A percentile compares a stretch with the other conserved stretches of the same genome.
Evolutionary conservation across 2,797 vertebrate species (phyloP).

Genomic region (Hafferia zeledoni): DNA sequence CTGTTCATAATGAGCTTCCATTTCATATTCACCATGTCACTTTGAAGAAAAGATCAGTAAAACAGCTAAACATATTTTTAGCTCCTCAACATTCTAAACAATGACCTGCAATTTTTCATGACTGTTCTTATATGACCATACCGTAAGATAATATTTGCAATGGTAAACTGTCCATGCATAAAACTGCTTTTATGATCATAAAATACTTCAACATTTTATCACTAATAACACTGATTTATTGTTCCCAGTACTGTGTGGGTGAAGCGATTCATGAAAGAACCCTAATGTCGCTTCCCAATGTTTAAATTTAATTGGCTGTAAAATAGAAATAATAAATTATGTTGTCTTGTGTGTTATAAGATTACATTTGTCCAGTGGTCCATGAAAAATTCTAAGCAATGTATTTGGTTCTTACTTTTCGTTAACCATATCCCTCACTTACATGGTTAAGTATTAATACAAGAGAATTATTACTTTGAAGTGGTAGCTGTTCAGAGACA

Average conservation of each 20-base stretch:
- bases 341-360: not conserved
- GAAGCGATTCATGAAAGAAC: not conserved
- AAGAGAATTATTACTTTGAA: not conserved
- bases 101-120: not conserved
- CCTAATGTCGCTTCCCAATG: not conserved
- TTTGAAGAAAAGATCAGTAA: not conserved
- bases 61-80: not conserved
- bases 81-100: not conserved
- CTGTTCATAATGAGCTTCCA: not conserved
- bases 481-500: not conserved
- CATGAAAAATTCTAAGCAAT: not conserved
- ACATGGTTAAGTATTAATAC: not conserved
- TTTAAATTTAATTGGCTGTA: slow-evolving; percentile 34
- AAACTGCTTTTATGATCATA: not conserved
- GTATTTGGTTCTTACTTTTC: not conserved
- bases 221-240: slow-evolving; percentile 27
- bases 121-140: not conserved
- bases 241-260: not conserved
- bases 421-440: not conserved
- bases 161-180: not conserved
- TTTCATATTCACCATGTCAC: not conserved
- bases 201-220: not conserved
- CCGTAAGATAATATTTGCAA: not conserved
- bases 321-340: slow-evolving; percentile 26
- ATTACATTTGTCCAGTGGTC: not conserved